Conservation (phyloP, 2,888 invertebrate genomes). For the Noctua pronuba region DNA sequence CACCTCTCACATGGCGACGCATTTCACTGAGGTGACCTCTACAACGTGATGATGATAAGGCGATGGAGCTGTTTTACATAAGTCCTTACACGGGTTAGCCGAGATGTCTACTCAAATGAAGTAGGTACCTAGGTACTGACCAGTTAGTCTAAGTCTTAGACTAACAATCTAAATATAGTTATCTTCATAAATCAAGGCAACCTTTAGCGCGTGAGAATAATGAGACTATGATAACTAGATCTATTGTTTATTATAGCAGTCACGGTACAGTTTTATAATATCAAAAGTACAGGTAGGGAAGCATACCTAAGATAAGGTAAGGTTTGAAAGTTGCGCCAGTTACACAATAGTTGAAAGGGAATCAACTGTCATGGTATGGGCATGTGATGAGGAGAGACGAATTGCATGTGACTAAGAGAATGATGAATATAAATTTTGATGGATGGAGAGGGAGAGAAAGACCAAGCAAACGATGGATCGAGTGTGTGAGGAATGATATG, state of each 20-base stretch:
- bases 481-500: too few species aligned
- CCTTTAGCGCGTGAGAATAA: not conserved
- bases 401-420: too few species aligned
- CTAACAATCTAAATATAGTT: too few species aligned
- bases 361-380: not conserved
- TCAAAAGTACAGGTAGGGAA: not conserved
- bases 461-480: too few species aligned
- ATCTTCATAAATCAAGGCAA: not conserved
- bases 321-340: not conserved
- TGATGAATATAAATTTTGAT: too few species aligned
- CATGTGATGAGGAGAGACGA: too few species aligned
- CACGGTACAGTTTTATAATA: not conserved
- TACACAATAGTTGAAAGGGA: not conserved
- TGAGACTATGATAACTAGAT: not conserved
- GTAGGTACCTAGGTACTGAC: not conserved
- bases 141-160: not conserved
- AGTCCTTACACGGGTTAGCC: not conserved
- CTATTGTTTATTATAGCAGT: not conserved
- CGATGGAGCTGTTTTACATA: conserved; percentile 14
- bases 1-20: not conserved
- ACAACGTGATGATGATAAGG: conserved; percentile 25
- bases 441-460: too few species aligned
- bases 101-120: not conserved
- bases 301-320: not conserved
- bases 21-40: conserved; percentile 23